phyloP scores from a whole-genome alignment of 2,113 vertebrate species.

The Mesembrinibis cayennensis region DNA sequence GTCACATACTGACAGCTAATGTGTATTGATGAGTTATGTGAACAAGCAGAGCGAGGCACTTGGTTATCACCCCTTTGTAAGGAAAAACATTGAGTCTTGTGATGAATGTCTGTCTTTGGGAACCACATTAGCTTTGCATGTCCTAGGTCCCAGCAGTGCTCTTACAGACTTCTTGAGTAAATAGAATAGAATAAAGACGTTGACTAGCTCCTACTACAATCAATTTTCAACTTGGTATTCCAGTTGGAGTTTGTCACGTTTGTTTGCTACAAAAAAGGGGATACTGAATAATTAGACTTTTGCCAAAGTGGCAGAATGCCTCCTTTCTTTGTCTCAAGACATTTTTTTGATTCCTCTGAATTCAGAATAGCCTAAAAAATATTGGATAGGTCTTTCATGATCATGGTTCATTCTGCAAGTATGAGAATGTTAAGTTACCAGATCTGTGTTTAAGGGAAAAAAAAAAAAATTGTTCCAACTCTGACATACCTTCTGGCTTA shows the following conservation, averaged over 20 bases:
- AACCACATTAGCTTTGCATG: background rate
- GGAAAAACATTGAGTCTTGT: background rate
- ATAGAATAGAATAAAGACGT: background rate
- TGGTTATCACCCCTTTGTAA: background rate
- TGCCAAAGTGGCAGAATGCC: background rate
- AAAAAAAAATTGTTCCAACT: background rate
- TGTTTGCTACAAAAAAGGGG: background rate
- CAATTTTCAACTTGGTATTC: background rate
- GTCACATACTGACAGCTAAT: background rate
- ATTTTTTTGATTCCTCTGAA: background rate
- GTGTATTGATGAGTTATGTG: background rate
- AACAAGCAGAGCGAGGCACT: background rate
- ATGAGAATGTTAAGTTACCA: background rate
- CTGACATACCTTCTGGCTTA: background rate
- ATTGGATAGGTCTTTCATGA: background rate
- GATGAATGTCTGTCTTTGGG: background rate
- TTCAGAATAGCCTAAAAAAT: background rate
- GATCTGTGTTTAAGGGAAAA: background rate
- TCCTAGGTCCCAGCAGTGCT: background rate
- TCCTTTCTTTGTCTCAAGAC: background rate
- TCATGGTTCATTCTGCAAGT: background rate
- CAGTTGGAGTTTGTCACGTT: background rate
- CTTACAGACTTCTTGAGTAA: background rate
- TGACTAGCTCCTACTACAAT: background rate
- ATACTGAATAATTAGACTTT: background rate